Evolutionary conservation across 2,888 invertebrate species (phyloP).

Genomic region (Sarcophaga rosellei): DNA sequence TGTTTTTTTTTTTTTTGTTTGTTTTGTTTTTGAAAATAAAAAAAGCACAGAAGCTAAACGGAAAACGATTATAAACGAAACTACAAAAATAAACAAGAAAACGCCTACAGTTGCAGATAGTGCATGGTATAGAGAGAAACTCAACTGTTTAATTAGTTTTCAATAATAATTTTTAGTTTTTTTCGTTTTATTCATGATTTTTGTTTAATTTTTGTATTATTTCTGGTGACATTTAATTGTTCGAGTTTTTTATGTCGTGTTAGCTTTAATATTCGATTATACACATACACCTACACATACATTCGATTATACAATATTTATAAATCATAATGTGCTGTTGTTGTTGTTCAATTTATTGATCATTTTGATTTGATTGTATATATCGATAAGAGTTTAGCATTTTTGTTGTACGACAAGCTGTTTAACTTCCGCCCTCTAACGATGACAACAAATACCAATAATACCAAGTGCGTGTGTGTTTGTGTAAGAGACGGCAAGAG

Average conservation of each 20-base stretch:
- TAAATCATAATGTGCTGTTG: constrained; percentile 36
- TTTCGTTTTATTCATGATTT: neutral
- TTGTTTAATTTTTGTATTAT: neutral
- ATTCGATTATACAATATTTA: constrained; percentile 6
- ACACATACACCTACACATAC: neutral
- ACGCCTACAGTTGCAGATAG: neutral
- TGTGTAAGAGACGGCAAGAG: neutral
- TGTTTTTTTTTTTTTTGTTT: neutral
- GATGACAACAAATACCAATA: constrained; percentile 21
- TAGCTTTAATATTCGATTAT: constrained; percentile 61
- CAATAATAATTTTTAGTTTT: neutral
- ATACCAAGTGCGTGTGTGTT: neutral
- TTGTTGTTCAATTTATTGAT: constrained; percentile 62
- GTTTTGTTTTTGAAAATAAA: too few species aligned
- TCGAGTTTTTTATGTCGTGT: neutral
- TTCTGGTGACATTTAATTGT: neutral
- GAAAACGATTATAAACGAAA: constrained; percentile 7
- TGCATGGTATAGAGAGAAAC: neutral
- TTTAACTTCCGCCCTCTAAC: constrained; percentile 62
- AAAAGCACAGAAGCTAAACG: neutral
- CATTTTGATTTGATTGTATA: constrained; percentile 55
- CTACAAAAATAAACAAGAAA: neutral
- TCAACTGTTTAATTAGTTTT: constrained; percentile 35
- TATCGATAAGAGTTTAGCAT: constrained; percentile 58
- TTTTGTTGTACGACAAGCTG: constrained; percentile 60